Base-by-base conservation (phyloP, 2,797 vertebrate genomes). In the Delichon dasypus region DNA sequence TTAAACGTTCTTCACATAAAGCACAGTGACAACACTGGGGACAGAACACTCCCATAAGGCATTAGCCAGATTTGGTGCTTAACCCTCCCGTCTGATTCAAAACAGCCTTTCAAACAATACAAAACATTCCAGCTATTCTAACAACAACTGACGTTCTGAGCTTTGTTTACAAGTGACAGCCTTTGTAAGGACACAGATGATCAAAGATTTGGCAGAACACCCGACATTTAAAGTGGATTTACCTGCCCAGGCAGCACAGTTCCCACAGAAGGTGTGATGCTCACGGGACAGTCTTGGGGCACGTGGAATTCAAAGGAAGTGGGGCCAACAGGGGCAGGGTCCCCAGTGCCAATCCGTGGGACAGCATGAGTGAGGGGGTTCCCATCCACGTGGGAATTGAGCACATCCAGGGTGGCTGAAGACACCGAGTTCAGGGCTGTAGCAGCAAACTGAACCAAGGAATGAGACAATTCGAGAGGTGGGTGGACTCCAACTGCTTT, bases 231-330 rank as follows among this genome's bases (percentile, higher is more conserved):
- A 57, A 57, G 68, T 26, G 47, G 26, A 36, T 74, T 93, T 96
- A 99, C 99, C 99, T 99, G 97, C 75, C 99, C 99, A 5, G 99
- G 99, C 30, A 97, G 67, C 79, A 99, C 97, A 1, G 97, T 96
- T 51, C 99, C 99, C 81, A 98, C 97, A 0, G 96, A 92, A 19
- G 99, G 99, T 5, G 96, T 88, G 65, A 99, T 95, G 72, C 96
- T 98, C 96, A 99, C 90, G 34, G 98, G 98, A 0, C 98, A 98
- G 38, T 96, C 95, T 6, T 97, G 89, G 2, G 98, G 98, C 10
- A 96, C 90, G 12, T 74, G 32, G 95, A 99, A 99, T 74, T 98
- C 96, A 76, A 99, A 99, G 19, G 98, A 97, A 2, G 97, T 97
- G 73, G 98, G 97, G 26, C 97, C 97, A 60, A 94, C 96, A 1